phyloP scores from a whole-genome alignment of 2,797 vertebrate genomes.

The Tiaroga cobitis region DNA sequence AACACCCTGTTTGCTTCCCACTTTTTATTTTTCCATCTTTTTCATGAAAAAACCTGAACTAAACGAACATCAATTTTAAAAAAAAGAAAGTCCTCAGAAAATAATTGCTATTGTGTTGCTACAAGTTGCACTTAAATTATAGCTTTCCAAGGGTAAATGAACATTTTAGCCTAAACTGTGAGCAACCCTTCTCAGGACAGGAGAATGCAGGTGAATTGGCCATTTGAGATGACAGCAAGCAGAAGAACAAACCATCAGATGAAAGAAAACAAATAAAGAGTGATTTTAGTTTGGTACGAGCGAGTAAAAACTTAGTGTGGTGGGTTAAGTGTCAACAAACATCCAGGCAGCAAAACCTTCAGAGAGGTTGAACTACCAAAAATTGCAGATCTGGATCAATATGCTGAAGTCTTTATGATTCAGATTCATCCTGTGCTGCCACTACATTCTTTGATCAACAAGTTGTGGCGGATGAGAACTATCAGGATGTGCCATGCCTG shows the following conservation, averaged over 20 bases:
- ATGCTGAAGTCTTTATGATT: slow-evolving; percentile 2
- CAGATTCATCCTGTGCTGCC: slow-evolving; percentile 19
- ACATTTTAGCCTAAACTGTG: slow-evolving; percentile 49
- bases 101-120: slow-evolving; percentile 56
- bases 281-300: background rate
- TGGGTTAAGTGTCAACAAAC: background rate
- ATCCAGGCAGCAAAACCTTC: slow-evolving; percentile 15
- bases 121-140: slow-evolving; percentile 55
- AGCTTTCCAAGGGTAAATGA: slow-evolving; percentile 42
- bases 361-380: background rate
- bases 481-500: slow-evolving; percentile 4
- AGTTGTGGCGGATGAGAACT: slow-evolving; percentile 15
- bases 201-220: background rate
- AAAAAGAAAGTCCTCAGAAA: slow-evolving; percentile 52
- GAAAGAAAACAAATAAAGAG: slow-evolving; percentile 5
- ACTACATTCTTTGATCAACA: slow-evolving; percentile 29
- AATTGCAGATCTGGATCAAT: slow-evolving; percentile 1
- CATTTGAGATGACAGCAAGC: slow-evolving; percentile 22
- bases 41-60: slow-evolving; percentile 45
- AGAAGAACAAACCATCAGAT: slow-evolving; percentile 8
- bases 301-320: background rate
- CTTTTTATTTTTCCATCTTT: slow-evolving; percentile 55
- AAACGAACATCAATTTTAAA: slow-evolving; percentile 12
- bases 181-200: slow-evolving; percentile 37
- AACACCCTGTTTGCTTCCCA: slow-evolving; percentile 13